Conservation (phyloP, 1,140 invertebrate species). For the Laupala kohalensis region DNA sequence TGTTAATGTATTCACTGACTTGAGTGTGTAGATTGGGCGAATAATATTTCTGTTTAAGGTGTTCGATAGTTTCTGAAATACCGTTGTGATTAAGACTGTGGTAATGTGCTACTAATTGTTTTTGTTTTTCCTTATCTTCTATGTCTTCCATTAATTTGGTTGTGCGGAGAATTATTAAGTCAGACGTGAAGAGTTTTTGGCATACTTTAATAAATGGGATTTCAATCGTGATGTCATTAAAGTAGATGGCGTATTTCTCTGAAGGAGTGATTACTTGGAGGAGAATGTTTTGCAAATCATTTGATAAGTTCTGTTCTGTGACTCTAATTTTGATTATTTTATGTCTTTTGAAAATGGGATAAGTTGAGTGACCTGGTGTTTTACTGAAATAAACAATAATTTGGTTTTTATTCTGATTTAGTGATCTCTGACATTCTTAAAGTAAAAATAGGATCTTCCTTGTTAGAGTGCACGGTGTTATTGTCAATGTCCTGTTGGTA, state of each 20-base stretch:
- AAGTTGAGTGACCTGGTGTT: neutral
- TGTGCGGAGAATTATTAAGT: neutral
- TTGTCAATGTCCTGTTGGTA: neutral
- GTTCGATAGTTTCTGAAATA: too few species aligned
- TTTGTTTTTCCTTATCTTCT: neutral
- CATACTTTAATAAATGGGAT: constrained; percentile 1
- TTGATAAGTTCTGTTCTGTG: neutral
- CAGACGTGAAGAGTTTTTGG: neutral
- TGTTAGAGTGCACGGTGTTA: neutral
- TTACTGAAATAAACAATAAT: neutral
- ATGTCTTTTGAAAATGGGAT: neutral
- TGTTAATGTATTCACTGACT: too few species aligned
- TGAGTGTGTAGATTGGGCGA: too few species aligned
- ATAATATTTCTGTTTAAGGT: too few species aligned
- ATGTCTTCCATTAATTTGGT: neutral
- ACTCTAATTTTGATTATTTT: neutral
- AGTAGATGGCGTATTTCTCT: neutral
- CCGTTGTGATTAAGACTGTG: too few species aligned
- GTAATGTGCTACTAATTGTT: too few species aligned
- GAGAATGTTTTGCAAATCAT: neutral
- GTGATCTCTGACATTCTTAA: neutral
- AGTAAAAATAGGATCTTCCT: neutral
- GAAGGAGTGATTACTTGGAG: neutral
- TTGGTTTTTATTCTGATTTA: too few species aligned
- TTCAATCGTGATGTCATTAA: neutral